Evolutionary conservation across 2,113 vertebrate genomes (phyloP).

Genomic region (Polypterus senegalus): DNA sequence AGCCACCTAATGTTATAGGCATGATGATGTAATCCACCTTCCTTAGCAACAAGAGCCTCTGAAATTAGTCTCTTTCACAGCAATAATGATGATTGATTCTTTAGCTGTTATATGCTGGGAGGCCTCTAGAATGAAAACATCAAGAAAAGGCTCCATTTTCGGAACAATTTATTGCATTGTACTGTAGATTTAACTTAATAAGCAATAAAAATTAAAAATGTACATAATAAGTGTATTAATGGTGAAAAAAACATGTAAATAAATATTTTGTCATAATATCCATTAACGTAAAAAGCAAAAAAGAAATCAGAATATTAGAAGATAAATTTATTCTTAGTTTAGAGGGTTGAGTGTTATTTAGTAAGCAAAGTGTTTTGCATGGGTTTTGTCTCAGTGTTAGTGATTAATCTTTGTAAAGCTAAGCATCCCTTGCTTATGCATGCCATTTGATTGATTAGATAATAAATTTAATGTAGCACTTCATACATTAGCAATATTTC

Average conservation of each 20-base stretch:
- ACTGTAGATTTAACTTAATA: constrained; percentile 8
- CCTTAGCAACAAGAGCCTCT: constrained; percentile 5
- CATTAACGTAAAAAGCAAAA: too few species aligned
- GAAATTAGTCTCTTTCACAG: constrained; percentile 8
- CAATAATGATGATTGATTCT: constrained; percentile 5
- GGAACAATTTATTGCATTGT: constrained; percentile 8
- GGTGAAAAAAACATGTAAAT: too few species aligned
- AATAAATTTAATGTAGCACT: constrained; percentile 66
- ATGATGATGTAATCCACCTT: constrained; percentile 4
- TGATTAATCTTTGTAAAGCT: constrained; percentile 66
- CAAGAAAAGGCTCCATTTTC: constrained; percentile 12
- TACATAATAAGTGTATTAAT: too few species aligned
- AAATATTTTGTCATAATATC: too few species aligned
- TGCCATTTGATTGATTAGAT: constrained; percentile 63
- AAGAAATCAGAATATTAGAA: background rate
- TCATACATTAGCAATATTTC: constrained; percentile 66
- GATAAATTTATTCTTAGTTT: background rate
- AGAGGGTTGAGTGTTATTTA: constrained; percentile 1
- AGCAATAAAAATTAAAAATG: too few species aligned
- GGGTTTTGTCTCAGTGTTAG: constrained; percentile 23
- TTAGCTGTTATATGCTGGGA: background rate
- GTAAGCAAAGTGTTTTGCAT: constrained; percentile 4
- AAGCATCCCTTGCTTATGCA: constrained; percentile 50
- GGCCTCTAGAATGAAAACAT: constrained; percentile 5
- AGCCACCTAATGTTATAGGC: background rate